Conservation (phyloP, 2,797 vertebrate species). For the Myotis planiceps region DNA sequence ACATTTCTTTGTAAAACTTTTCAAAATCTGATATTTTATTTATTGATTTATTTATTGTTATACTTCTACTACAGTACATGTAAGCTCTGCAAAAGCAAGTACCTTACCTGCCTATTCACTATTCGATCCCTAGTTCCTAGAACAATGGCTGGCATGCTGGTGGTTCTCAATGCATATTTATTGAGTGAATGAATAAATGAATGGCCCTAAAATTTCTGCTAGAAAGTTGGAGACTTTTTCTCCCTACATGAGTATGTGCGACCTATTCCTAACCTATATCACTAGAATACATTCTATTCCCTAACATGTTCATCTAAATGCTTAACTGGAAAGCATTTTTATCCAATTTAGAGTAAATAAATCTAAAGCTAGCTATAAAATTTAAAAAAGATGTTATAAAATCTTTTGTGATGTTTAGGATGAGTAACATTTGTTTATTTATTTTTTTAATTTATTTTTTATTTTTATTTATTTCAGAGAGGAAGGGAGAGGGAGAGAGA, state of each 20-base stretch:
- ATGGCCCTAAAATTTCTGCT: background rate
- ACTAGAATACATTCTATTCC: background rate
- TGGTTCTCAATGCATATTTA: background rate
- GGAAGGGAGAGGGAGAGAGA: too few species aligned
- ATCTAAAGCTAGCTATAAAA: conserved; percentile 1
- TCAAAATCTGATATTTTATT: background rate
- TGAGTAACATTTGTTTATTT: background rate
- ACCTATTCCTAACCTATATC: background rate
- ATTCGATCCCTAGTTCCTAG: background rate
- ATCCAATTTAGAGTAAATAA: background rate
- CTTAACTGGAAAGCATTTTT: conserved; percentile 5
- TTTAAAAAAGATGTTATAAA: background rate
- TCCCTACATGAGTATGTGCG: background rate
- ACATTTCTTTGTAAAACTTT: background rate
- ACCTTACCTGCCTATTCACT: background rate
- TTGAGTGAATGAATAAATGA: background rate
- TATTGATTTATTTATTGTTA: background rate
- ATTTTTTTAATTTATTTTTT: too few species aligned
- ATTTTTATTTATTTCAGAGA: too few species aligned
- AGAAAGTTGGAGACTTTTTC: background rate
- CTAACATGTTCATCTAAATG: background rate
- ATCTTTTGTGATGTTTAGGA: background rate
- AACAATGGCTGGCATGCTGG: background rate
- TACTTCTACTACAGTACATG: background rate
- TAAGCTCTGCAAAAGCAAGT: background rate